These are phyloP conservation scores for Leucoptera coffeella DNA, from an alignment of 2,888 invertebrate species.

Conservation along the genomic window DNA sequence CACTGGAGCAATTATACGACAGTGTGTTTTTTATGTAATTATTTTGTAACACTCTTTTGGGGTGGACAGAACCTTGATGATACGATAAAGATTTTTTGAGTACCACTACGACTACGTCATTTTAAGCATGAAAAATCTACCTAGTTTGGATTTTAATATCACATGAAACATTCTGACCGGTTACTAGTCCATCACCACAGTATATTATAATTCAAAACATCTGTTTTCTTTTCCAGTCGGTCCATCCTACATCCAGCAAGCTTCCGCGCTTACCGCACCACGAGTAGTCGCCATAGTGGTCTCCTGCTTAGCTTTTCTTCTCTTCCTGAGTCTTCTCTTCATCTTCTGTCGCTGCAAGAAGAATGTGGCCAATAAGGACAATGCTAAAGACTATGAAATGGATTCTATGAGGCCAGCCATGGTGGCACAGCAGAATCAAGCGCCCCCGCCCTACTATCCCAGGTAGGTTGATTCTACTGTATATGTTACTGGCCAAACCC, in stretches of 20 bases:
- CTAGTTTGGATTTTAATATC: no score
- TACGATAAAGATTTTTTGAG: no score
- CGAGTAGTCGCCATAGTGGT: slow-evolving; percentile 74
- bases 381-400: slow-evolving; percentile 86
- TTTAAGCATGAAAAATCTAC: no score
- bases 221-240: slow-evolving; percentile 56
- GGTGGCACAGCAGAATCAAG: slow-evolving; percentile 80
- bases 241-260: slow-evolving; percentile 73
- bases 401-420: slow-evolving; percentile 80
- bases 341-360: slow-evolving; percentile 83
- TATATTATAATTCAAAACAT: slow-evolving; percentile 7
- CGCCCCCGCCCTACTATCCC: slow-evolving; percentile 87
- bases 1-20: no score
- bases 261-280: slow-evolving; percentile 69
- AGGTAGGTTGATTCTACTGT: no score
- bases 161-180: no score
- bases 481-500: no score
- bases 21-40: no score
- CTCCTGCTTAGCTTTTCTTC: slow-evolving; percentile 72
- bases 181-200: no score
- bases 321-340: slow-evolving; percentile 68
- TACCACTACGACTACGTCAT: no score
- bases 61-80: no score
- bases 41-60: no score
- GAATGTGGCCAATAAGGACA: slow-evolving; percentile 75